phyloP scores from a whole-genome alignment of 2,113 vertebrate species.

The Pluvianellus socialis region DNA sequence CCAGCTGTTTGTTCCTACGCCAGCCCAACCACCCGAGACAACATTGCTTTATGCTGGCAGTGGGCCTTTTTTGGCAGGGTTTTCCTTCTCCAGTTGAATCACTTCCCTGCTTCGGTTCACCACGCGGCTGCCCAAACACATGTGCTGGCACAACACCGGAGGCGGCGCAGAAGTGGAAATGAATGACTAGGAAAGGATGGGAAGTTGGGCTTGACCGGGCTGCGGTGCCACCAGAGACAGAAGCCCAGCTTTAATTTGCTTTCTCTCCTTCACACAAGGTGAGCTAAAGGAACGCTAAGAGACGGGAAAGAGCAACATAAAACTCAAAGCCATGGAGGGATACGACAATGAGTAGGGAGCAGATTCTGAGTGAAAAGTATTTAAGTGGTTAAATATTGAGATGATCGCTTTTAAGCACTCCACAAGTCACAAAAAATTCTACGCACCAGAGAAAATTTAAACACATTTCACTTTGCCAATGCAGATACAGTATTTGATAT shows the following conservation, averaged over 20 bases:
- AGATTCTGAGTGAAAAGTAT: neutral
- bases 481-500: neutral
- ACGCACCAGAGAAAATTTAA: neutral
- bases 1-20: neutral
- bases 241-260: neutral
- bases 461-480: neutral
- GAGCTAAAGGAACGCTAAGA: neutral
- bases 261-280: neutral
- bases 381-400: neutral
- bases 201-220: neutral
- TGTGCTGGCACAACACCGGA: neutral
- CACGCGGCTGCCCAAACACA: neutral
- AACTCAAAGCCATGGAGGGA: neutral
- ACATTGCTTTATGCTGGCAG: neutral
- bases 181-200: neutral
- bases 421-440: neutral
- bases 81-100: neutral
- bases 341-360: rapidly evolving
- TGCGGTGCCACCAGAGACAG: neutral
- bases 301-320: neutral
- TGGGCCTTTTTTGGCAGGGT: neutral
- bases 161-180: neutral
- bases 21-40: neutral
- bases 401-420: neutral
- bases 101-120: neutral